A percentile compares a stretch with the other conserved stretches of the same genome.
phyloP scores from a whole-genome alignment of 2,888 invertebrate species.

The Aethes cnicana region DNA sequence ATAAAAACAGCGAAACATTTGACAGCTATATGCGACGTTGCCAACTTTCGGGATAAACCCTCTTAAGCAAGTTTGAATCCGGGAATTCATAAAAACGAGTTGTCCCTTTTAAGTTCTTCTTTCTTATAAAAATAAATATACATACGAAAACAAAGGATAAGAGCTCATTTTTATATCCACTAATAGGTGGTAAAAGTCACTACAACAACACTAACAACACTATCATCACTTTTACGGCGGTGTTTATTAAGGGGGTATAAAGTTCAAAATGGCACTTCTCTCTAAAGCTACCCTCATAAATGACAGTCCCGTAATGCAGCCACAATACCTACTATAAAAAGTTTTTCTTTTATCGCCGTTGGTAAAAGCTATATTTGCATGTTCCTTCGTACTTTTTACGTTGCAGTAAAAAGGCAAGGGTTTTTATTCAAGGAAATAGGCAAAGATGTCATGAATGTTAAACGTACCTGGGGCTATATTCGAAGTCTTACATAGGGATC shows the following conservation, averaged over 20 bases:
- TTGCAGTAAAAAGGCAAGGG: constrained; percentile 17
- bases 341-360: constrained; percentile 27
- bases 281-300: constrained; percentile 29
- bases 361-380: constrained; percentile 29
- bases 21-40: no score
- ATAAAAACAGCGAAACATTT: no score
- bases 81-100: no score
- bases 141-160: no score
- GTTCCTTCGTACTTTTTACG: constrained; percentile 28
- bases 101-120: no score
- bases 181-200: background rate
- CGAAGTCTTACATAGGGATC: no score
- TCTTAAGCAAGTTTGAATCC: no score
- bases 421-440: constrained; percentile 18
- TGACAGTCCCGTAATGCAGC: constrained; percentile 21
- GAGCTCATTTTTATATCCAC: background rate
- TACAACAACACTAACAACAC: constrained; percentile 22
- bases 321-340: constrained; percentile 29
- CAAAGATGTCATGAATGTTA: constrained; percentile 18
- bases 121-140: no score
- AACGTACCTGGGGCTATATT: constrained; percentile 18
- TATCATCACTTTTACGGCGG: constrained; percentile 5
- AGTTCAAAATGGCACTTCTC: constrained; percentile 28
- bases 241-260: constrained; percentile 17
- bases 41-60: no score